Percentiles rank a stretch among this genome's conserved stretches.
These are phyloP conservation scores for Scylla paramamosain DNA, from an alignment of 1,140 invertebrate species.

Conservation along the genomic window DNA sequence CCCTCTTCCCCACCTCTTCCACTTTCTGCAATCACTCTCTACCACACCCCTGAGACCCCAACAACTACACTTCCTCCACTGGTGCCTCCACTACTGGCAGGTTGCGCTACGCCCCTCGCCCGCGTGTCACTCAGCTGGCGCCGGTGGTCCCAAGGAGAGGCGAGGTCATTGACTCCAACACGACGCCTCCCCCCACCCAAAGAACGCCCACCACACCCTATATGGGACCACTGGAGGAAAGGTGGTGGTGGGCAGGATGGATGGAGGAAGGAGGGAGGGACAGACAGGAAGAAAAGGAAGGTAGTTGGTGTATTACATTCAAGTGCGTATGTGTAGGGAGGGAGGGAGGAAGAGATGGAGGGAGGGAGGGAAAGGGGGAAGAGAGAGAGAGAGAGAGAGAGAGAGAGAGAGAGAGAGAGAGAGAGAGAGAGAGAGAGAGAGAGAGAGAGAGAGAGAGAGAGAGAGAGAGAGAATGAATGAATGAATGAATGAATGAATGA, in stretches of 20 bases:
- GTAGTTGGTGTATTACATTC: background rate
- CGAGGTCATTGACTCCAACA: too few relatives aligned
- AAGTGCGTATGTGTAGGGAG: background rate
- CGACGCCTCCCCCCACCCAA: background rate
- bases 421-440: background rate
- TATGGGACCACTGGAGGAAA: background rate
- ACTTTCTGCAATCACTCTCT: background rate
- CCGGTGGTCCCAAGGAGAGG: too few relatives aligned
- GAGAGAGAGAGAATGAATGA: background rate
- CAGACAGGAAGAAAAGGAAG: background rate
- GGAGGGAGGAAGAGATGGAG: background rate
- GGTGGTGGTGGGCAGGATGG: background rate
- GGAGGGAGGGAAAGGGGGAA: background rate
- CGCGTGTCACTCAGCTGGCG: too few relatives aligned
- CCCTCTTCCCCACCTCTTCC: background rate
- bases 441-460: background rate
- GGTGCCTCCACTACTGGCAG: too few relatives aligned
- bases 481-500: too few relatives aligned
- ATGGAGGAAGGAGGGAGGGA: background rate
- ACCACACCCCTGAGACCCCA: background rate
- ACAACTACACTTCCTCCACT: too few relatives aligned
- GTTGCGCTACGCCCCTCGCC: too few relatives aligned
- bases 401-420: constrained; percentile 25
- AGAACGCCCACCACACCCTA: background rate
- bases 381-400: background rate